Conservation (phyloP, 2,113 vertebrate species). For the Paraplagusia blochii region DNA sequence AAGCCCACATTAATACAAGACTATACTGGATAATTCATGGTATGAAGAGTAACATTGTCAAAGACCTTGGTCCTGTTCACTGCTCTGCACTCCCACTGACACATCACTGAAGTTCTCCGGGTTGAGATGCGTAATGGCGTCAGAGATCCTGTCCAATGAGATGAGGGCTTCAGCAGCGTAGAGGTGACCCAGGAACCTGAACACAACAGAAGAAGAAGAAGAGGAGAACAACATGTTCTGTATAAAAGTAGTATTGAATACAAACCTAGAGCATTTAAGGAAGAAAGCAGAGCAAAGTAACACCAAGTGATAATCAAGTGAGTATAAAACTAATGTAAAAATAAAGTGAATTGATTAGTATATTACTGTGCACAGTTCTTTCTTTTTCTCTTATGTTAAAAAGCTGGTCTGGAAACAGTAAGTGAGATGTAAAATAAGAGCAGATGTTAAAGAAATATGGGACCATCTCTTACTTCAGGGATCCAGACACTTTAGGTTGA, state of each 20-base stretch:
- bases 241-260: too few species aligned
- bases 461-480: constrained; percentile 85
- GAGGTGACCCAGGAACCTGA: constrained; percentile 94
- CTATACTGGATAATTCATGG: rapidly evolving
- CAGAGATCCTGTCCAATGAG: constrained; percentile 96
- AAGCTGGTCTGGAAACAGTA: too few species aligned
- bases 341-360: too few species aligned
- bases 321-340: too few species aligned
- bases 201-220: constrained; percentile 23
- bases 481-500: constrained; percentile 93
- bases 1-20: too few species aligned
- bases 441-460: not conserved
- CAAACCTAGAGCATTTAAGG: too few species aligned
- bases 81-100: constrained; percentile 87
- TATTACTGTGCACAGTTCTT: too few species aligned
- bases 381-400: not conserved
- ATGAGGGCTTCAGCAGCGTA: constrained; percentile 98
- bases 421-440: not conserved
- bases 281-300: too few species aligned
- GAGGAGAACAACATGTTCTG: not conserved
- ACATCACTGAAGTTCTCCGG: constrained; percentile 96
- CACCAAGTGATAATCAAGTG: too few species aligned
- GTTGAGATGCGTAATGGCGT: constrained; percentile 95
- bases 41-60: not conserved
- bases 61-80: constrained; percentile 95